phyloP scores from a whole-genome alignment of 2,797 vertebrate species.

The Halcyon leucocephala region DNA sequence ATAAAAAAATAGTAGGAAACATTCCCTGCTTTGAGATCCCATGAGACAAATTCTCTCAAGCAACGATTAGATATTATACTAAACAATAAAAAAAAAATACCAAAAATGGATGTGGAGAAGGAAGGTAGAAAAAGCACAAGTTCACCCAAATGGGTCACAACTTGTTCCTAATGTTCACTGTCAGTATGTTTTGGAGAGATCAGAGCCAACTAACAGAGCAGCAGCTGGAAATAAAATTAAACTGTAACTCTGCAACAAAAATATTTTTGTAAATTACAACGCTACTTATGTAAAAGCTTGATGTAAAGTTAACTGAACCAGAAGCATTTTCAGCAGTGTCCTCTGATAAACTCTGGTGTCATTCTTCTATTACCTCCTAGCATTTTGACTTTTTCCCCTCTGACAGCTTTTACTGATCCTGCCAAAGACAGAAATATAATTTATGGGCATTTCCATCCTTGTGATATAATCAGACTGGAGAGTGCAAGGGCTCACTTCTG shows the following conservation, averaged over 20 bases:
- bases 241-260: background rate
- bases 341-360: background rate
- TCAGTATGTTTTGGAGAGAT: conserved; percentile 24
- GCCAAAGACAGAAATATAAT: background rate
- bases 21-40: conserved; percentile 54
- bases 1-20: conserved; percentile 62
- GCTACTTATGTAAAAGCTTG: background rate
- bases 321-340: background rate
- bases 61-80: conserved; percentile 71
- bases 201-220: conserved; percentile 7
- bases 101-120: conserved; percentile 58
- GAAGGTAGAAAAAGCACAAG: background rate
- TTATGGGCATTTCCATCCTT: background rate
- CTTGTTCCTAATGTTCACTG: background rate
- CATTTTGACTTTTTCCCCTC: background rate
- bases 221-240: background rate
- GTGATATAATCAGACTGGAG: background rate
- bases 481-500: background rate
- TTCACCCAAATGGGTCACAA: conserved; percentile 35
- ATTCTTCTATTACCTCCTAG: background rate
- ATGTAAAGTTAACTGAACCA: background rate
- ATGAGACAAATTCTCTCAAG: conserved; percentile 63
- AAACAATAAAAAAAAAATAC: conserved; percentile 29
- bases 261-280: background rate
- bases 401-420: background rate